Percentiles rank a stretch among this genome's conserved stretches.
phyloP scores from a whole-genome alignment of 2,113 vertebrate genomes.

The Perca fluviatilis region DNA sequence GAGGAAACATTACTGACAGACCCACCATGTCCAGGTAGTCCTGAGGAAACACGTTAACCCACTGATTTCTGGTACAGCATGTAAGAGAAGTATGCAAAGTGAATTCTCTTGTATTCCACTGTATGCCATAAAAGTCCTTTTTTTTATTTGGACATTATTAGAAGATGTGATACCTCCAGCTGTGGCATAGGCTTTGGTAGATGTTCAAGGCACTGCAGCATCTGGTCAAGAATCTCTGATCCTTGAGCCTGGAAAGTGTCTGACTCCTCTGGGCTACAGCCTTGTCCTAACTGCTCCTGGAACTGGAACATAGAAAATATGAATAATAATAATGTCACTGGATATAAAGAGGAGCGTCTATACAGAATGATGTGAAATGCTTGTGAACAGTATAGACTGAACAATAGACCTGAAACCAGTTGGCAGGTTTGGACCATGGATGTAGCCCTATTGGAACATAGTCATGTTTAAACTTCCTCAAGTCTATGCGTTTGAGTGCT shows the following conservation, averaged over 20 bases:
- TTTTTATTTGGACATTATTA: neutral
- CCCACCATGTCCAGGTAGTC: constrained; percentile 87
- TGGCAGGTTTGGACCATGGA: neutral
- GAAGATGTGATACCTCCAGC: constrained; percentile 80
- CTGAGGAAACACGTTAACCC: constrained; percentile 62
- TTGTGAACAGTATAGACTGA: neutral
- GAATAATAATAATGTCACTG: neutral
- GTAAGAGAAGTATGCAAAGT: too few relatives aligned
- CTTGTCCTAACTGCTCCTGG: constrained; percentile 83
- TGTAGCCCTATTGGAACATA: neutral
- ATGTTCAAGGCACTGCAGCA: constrained; percentile 88
- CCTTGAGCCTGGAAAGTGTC: constrained; percentile 84
- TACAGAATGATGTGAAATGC: neutral
- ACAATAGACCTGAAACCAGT: neutral
- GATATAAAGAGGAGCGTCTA: neutral
- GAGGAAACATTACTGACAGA: constrained; percentile 85
- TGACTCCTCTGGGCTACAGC: constrained; percentile 82
- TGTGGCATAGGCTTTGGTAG: constrained; percentile 86
- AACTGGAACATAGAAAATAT: constrained; percentile 66
- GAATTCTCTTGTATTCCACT: neutral
- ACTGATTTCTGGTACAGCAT: neutral
- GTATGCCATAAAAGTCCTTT: neutral
- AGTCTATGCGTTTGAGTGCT: neutral
- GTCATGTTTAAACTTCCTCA: neutral
- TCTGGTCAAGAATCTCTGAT: constrained; percentile 84